Evolutionary conservation across 2,113 vertebrate species (phyloP), one percentile per base, ranked within the genome.

Genomic region (Nematolebias whitei): DNA sequence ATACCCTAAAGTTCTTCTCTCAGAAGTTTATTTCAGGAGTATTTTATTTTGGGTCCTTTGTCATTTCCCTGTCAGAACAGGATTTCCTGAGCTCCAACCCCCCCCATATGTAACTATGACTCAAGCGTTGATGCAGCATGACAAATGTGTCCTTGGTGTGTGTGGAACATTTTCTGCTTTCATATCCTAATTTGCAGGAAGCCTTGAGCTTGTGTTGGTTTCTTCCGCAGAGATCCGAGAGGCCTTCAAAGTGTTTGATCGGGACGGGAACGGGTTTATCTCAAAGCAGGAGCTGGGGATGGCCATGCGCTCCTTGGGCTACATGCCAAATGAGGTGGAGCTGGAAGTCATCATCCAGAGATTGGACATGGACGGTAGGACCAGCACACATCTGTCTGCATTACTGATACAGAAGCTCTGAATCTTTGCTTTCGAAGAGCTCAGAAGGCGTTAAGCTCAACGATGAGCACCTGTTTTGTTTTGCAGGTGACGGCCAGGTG

Each of bases 281-380:
- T 98, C 96, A 47, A 98, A 98, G 91, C 96, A 98, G 90, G 96
- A 98, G 86, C 93, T 98, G 88, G 96, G 96, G 54, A 97, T 94
- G 0, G 96, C 96, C 85, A 98, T 98, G 96, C 93, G 96, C 41
- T 98, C 96, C 3, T 88, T 98, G 83, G 96, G 96, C 24, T 98
- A 98, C 92, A 98, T 98, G 96, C 96, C 96, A 80, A 98, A 98
- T 0, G 96, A 98, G 84, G 96, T 97, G 86, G 96, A 98, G 90
- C 90, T 97, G 68, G 96, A 98, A 47, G 95, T 97, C 71, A 98
- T 98, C 89, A 98, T 98, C 85, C 96, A 98, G 89, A 92, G 95
- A 72, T 93, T 98, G 64, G 96, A 98, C 91, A 98, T 97, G 96
- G 96, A 97, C 0, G 96, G 96, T 98, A 91, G 94, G 91, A 53